These are phyloP conservation scores for Pelagia noctiluca DNA, from an alignment of 30 jellyfish, hydroid and myxozoan species.

Conservation along the genomic window DNA sequence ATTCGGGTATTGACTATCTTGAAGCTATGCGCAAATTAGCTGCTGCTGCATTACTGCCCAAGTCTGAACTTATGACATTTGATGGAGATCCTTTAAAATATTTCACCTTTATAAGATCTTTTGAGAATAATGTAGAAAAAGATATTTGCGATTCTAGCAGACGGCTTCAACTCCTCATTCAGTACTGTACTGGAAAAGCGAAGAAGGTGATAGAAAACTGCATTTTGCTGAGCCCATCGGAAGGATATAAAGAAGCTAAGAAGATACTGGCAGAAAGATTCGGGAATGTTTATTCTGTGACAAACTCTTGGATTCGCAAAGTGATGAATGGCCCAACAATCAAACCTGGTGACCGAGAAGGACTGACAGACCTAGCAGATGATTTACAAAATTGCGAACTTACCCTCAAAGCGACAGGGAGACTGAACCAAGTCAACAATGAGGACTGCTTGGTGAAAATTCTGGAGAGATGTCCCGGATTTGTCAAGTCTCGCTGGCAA, in stretches of 20 bases:
- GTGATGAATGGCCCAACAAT: constrained; percentile 3
- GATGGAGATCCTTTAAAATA: constrained; percentile 64
- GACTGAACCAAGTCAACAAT: constrained; percentile 16
- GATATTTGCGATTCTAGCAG: constrained; percentile 38
- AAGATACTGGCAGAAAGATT: constrained; percentile 49
- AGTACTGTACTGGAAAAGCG: constrained; percentile 62
- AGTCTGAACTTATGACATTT: constrained; percentile 40
- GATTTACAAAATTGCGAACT: constrained; percentile 9
- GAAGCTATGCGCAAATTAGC: constrained; percentile 59
- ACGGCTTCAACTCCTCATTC: constrained; percentile 54
- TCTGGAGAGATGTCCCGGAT: constrained; percentile 21
- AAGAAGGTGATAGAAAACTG: constrained; percentile 63
- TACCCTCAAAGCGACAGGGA: constrained; percentile 22
- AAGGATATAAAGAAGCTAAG: constrained; percentile 56
- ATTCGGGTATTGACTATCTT: constrained; percentile 26
- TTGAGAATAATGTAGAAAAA: constrained; percentile 55
- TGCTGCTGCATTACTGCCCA: constrained; percentile 55
- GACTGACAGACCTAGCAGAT: constrained; percentile 17
- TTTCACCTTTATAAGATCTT: constrained; percentile 37
- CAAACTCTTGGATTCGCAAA: constrained; percentile 1
- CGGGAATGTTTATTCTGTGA: constrained; percentile 1
- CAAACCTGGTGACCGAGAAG: constrained; percentile 29
- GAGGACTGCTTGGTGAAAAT: constrained; percentile 13
- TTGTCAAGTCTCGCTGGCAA: constrained; percentile 44
- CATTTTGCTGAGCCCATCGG: constrained; percentile 44